These are phyloP conservation scores for Cosmopolites sordidus DNA, from an alignment of 2,888 invertebrate species.

Conservation along the genomic window DNA sequence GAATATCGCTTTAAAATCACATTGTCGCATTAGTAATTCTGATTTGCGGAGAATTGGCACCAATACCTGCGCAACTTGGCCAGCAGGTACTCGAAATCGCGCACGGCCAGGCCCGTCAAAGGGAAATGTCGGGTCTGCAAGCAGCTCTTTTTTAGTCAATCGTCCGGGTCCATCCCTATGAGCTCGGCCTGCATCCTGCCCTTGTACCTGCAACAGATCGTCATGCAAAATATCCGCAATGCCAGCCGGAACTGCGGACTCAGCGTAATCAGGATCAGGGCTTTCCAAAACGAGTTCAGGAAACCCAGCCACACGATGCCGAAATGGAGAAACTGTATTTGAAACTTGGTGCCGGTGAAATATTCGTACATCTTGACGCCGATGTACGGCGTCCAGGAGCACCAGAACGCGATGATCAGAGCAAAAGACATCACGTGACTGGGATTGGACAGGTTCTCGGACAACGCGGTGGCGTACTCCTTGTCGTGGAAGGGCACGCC, in stretches of 20 bases:
- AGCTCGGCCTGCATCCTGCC: slow-evolving; percentile 80
- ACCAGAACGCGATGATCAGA: slow-evolving; percentile 84
- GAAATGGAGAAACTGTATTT: slow-evolving; percentile 84
- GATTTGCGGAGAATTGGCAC: slow-evolving; percentile 37
- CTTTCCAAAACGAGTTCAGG: slow-evolving; percentile 93
- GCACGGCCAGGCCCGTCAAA: slow-evolving; percentile 43
- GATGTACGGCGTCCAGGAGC: slow-evolving; percentile 93
- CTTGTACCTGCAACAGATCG: slow-evolving; percentile 82
- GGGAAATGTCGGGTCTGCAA: slow-evolving; percentile 37
- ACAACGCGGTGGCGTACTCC: slow-evolving; percentile 85
- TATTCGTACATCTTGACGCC: slow-evolving; percentile 75
- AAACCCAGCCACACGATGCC: slow-evolving; percentile 93
- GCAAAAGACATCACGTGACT: slow-evolving; percentile 95
- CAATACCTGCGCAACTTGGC: slow-evolving; percentile 43
- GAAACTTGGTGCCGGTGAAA: slow-evolving; percentile 52
- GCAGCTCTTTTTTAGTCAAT: slow-evolving; percentile 54
- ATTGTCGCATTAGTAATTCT: not conserved
- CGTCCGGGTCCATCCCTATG: slow-evolving; percentile 81
- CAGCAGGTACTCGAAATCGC: slow-evolving; percentile 45
- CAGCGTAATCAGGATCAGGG: slow-evolving; percentile 81
- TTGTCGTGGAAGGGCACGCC: slow-evolving; percentile 88
- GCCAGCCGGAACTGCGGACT: slow-evolving; percentile 92
- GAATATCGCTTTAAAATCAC: slow-evolving; percentile 7
- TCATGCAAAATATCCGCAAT: slow-evolving; percentile 80
- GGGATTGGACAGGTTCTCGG: slow-evolving; percentile 87